Evolutionary conservation across 2,888 invertebrate species (phyloP).

Genomic region (Cylloceria caligata): DNA sequence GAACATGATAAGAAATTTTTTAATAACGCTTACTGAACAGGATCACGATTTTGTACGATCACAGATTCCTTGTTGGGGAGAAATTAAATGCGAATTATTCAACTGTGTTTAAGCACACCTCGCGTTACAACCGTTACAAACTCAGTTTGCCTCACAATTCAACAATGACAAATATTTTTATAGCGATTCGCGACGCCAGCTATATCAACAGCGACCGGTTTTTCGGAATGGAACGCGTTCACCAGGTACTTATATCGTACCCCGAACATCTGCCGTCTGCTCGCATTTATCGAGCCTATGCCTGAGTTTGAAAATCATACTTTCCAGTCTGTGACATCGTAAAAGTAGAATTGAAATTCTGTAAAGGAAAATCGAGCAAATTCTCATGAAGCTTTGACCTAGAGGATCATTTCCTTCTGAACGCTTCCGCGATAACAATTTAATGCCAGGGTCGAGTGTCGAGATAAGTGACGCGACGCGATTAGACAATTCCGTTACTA

Average conservation of each 20-base stretch:
- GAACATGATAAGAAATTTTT: no score
- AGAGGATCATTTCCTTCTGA: conserved; percentile 54
- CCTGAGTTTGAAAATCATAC: conserved; percentile 44
- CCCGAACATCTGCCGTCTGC: conserved; percentile 83
- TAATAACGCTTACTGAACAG: neutral
- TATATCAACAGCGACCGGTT: conserved; percentile 85
- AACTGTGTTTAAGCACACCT: conserved; percentile 17
- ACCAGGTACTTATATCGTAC: conserved; percentile 37
- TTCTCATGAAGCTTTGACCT: conserved; percentile 33
- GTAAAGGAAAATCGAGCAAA: conserved; percentile 1
- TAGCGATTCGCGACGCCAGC: conserved; percentile 84
- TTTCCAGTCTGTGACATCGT: conserved; percentile 23
- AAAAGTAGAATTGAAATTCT: neutral
- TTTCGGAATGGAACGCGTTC: conserved; percentile 78
- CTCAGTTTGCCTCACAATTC: conserved; percentile 56
- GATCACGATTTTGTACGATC: neutral
- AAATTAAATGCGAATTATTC: neutral
- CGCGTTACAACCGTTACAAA: conserved; percentile 77
- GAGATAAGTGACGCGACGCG: conserved; percentile 60
- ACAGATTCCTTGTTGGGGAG: neutral
- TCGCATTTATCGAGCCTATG: conserved; percentile 61
- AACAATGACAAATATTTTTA: conserved; percentile 84
- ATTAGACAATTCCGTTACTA: conserved; percentile 65
- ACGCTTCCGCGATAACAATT: conserved; percentile 66
- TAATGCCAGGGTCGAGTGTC: conserved; percentile 65